A percentile compares a stretch with the other conserved stretches of the same genome.
Conservation (phyloP, 2,888 invertebrate species). For the Steinernema carpocapsae region DNA sequence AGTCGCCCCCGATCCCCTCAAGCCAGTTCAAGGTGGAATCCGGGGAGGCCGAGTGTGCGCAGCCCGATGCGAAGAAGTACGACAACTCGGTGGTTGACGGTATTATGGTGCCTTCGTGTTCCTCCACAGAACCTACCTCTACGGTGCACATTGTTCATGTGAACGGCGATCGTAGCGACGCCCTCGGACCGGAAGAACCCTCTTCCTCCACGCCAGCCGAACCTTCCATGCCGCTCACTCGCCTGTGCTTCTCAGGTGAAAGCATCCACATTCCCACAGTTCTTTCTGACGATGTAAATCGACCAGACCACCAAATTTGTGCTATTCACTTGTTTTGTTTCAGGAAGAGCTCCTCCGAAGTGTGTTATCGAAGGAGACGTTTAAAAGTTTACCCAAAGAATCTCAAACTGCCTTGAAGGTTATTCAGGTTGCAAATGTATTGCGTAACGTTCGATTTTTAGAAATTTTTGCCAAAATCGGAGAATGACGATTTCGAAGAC, state of each 20-base stretch:
- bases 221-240: background rate
- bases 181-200: background rate
- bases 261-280: slow-evolving; percentile 35
- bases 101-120: slow-evolving; percentile 9
- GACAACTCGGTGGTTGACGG: background rate
- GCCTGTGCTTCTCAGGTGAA: slow-evolving; percentile 30
- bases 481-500: slow-evolving; percentile 17
- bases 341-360: slow-evolving; percentile 42
- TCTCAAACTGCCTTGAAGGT: slow-evolving; percentile 37
- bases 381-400: slow-evolving; percentile 41
- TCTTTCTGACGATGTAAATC: slow-evolving; percentile 32
- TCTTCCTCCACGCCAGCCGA: slow-evolving; percentile 8
- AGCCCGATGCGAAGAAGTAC: background rate
- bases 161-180: background rate
- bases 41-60: background rate
- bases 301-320: background rate
- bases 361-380: slow-evolving; percentile 39
- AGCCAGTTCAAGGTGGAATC: background rate
- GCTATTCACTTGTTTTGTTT: background rate
- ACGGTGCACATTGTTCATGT: background rate
- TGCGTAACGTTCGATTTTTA: slow-evolving; percentile 9
- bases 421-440: slow-evolving; percentile 35
- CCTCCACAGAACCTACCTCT: background rate
- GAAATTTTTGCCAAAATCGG: slow-evolving; percentile 37
- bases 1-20: background rate